Conservation (phyloP, 2,113 vertebrate genomes). For the Microcebus griseorufus region DNA sequence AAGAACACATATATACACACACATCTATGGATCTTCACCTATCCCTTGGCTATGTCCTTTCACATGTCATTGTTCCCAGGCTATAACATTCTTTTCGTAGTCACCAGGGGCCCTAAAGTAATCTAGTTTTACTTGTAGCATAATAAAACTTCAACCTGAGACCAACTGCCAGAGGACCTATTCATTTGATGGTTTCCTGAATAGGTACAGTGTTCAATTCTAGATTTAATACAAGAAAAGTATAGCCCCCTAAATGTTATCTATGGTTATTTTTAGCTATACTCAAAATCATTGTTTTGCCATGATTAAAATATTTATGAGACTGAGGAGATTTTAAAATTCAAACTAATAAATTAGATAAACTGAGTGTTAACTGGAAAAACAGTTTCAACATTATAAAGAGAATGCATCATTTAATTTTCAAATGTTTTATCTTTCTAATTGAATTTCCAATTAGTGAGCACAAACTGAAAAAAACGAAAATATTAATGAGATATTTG, state of each 20-base stretch:
- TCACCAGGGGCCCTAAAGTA: not conserved
- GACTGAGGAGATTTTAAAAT: slow-evolving; percentile 34
- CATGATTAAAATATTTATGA: not conserved
- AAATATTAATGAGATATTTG: slow-evolving; percentile 50
- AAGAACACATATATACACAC: not conserved
- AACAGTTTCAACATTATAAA: slow-evolving; percentile 21
- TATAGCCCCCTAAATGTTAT: not conserved
- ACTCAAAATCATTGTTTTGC: not conserved
- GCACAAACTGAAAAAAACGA: slow-evolving; percentile 39
- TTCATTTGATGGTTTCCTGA: not conserved
- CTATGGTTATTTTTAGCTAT: not conserved
- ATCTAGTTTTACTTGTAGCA: not conserved
- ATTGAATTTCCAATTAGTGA: slow-evolving; percentile 58
- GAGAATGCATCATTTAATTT: slow-evolving; percentile 47
- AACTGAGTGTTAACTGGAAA: not conserved
- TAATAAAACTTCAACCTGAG: not conserved
- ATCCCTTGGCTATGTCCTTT: not conserved
- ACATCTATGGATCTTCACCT: not conserved
- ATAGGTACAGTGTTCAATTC: not conserved
- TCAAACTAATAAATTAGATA: slow-evolving; percentile 2
- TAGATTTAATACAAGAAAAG: not conserved
- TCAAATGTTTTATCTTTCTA: slow-evolving; percentile 57
- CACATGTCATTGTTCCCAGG: not conserved
- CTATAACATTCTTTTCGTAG: not conserved
- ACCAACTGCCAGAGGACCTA: not conserved